phyloP scores from a whole-genome alignment of 2,113 vertebrate species.

The Tetraodon nigroviridis region DNA sequence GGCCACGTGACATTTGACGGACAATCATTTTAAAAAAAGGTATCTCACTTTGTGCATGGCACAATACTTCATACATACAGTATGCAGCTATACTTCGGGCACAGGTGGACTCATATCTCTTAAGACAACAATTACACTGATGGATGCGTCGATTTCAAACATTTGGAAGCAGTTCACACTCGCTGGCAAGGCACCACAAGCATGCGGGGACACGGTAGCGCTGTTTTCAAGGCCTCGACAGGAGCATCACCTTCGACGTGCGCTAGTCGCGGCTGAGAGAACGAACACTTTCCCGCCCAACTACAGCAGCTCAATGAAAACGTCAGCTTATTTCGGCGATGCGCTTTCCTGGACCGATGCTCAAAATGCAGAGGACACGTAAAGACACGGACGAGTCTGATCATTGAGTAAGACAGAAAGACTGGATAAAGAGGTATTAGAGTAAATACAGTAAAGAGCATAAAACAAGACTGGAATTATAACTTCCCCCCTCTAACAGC shows the following conservation, averaged over 20 bases:
- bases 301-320: constrained; percentile 66
- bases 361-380: constrained; percentile 36
- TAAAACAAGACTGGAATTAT: constrained; percentile 57
- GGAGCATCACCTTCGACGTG: constrained; percentile 21
- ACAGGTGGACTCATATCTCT: constrained; percentile 34
- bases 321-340: constrained; percentile 63
- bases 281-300: constrained; percentile 50
- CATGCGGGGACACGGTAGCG: constrained; percentile 63
- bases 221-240: constrained; percentile 36
- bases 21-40: constrained; percentile 11
- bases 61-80: constrained; percentile 38
- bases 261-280: constrained; percentile 36
- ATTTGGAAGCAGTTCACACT: constrained; percentile 36
- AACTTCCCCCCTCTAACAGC: constrained; percentile 59
- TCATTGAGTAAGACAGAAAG: constrained; percentile 62
- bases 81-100: constrained; percentile 29
- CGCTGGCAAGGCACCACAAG: constrained; percentile 46
- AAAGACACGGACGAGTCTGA: constrained; percentile 50
- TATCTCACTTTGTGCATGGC: constrained; percentile 40
- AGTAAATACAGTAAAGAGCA: constrained; percentile 63
- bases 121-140: constrained; percentile 55
- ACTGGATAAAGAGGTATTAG: constrained; percentile 68
- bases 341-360: constrained; percentile 25
- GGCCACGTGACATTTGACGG: constrained; percentile 43
- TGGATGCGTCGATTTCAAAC: constrained; percentile 37